Evolutionary conservation across 1,140 invertebrate species (phyloP).

Genomic region (Cotesia typhae): DNA sequence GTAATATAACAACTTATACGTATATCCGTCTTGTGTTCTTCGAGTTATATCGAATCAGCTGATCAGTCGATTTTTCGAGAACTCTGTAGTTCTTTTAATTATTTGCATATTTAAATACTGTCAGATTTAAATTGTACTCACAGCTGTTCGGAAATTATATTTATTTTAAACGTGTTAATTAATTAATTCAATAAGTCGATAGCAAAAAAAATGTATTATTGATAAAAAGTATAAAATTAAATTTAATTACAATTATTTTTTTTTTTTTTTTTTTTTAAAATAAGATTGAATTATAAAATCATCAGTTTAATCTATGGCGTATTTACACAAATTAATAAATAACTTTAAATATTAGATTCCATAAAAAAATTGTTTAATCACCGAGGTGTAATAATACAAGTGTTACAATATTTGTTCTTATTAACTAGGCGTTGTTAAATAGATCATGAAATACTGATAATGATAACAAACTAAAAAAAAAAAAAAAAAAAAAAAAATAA

Average conservation of each 20-base stretch:
- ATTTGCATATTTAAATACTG: slow-evolving; percentile 3
- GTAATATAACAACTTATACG: too few relatives aligned
- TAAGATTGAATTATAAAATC: too few relatives aligned
- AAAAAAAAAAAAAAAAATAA: background rate
- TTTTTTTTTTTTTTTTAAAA: background rate
- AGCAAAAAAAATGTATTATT: too few relatives aligned
- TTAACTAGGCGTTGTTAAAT: background rate
- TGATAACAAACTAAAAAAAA: background rate
- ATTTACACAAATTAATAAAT: background rate
- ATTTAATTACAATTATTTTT: background rate
- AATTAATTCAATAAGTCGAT: too few relatives aligned
- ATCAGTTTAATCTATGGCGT: background rate
- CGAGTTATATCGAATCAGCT: background rate
- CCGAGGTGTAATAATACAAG: background rate
- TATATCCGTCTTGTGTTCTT: background rate
- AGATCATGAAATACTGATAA: slow-evolving; percentile 9
- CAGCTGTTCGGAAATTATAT: too few relatives aligned
- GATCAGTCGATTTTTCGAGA: slow-evolving; percentile 11
- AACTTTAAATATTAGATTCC: background rate
- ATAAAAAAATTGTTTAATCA: slow-evolving; percentile 14
- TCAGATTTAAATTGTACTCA: background rate
- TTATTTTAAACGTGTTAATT: background rate
- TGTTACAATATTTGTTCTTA: slow-evolving; percentile 8
- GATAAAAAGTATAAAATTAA: too few relatives aligned
- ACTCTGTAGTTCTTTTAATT: background rate